Conservation (phyloP, 2,888 invertebrate genomes). For the Atrina japonica region DNA sequence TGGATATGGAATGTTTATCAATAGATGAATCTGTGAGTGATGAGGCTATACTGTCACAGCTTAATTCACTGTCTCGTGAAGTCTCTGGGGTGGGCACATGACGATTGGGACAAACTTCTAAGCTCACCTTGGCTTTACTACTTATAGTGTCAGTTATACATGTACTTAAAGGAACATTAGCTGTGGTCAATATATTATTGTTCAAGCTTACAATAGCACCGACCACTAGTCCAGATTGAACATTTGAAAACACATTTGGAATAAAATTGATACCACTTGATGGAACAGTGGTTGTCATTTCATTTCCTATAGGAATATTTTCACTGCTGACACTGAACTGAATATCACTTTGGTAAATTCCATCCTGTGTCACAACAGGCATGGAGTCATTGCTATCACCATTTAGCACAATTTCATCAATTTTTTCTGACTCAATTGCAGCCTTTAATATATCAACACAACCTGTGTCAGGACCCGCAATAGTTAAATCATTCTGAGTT, state of each 20-base stretch:
- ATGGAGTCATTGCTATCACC: constrained; percentile 32
- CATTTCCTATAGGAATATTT: constrained; percentile 30
- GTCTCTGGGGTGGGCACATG: constrained; percentile 66
- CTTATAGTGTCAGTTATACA: neutral
- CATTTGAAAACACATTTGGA: constrained; percentile 23
- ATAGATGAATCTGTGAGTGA: constrained; percentile 57
- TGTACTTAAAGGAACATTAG: constrained; percentile 15
- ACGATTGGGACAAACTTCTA: constrained; percentile 60
- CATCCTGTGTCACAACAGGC: constrained; percentile 10
- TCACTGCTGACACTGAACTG: constrained; percentile 8
- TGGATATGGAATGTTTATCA: constrained; percentile 68
- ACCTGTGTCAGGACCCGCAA: constrained; percentile 18
- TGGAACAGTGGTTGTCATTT: constrained; percentile 26
- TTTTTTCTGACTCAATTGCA: constrained; percentile 30
- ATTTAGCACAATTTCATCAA: constrained; percentile 25
- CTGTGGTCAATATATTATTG: constrained; percentile 24
- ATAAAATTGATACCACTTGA: constrained; percentile 21
- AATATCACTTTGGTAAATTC: constrained; percentile 19
- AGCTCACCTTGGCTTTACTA: constrained; percentile 30
- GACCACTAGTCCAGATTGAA: constrained; percentile 24
- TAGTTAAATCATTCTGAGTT: constrained; percentile 16
- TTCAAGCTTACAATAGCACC: constrained; percentile 26
- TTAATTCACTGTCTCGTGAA: constrained; percentile 67
- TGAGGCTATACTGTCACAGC: constrained; percentile 70
- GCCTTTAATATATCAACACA: constrained; percentile 28